Evolutionary conservation across 2,797 vertebrate genomes (phyloP).

Genomic region (Takifugu ocellatus): DNA sequence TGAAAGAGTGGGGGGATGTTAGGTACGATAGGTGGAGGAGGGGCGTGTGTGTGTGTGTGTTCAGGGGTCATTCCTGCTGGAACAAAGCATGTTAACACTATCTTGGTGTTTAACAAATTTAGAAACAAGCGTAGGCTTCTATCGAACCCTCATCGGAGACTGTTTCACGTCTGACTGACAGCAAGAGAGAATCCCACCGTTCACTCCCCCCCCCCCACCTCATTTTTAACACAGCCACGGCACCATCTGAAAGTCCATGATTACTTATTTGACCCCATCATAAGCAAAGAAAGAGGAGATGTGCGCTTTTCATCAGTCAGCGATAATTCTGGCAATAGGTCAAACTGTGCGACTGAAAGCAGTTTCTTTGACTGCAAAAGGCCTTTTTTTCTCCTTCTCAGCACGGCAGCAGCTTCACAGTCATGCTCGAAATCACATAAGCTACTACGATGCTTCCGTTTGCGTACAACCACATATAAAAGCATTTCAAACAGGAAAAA

Average conservation of each 20-base stretch:
- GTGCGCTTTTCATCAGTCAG: slow-evolving; percentile 51
- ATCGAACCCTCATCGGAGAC: slow-evolving; percentile 48
- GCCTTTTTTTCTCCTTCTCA: slow-evolving; percentile 50
- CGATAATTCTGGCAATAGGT: slow-evolving; percentile 54
- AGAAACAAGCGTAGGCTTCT: slow-evolving; percentile 64
- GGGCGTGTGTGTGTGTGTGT: slow-evolving; percentile 32
- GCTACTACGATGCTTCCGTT: slow-evolving; percentile 35
- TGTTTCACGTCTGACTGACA: slow-evolving; percentile 30
- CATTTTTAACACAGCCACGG: background rate
- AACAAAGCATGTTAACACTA: slow-evolving; percentile 71
- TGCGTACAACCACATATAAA: slow-evolving; percentile 20
- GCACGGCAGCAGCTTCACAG: slow-evolving; percentile 47
- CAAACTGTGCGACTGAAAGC: slow-evolving; percentile 44
- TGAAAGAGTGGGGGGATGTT: slow-evolving; percentile 33
- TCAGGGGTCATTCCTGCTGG: slow-evolving; percentile 37
- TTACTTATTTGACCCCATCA: background rate
- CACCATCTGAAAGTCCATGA: background rate
- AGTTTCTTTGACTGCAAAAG: slow-evolving; percentile 44
- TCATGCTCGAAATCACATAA: slow-evolving; percentile 55
- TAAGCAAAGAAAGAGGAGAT: slow-evolving; percentile 25
- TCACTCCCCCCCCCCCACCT: slow-evolving; percentile 2
- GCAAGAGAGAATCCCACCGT: slow-evolving; percentile 31
- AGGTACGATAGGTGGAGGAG: slow-evolving; percentile 45
- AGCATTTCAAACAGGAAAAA: slow-evolving; percentile 24
- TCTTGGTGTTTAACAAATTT: slow-evolving; percentile 72